Base-by-base conservation (phyloP, 2,113 vertebrate species). In the Sebastes schlegelii region DNA sequence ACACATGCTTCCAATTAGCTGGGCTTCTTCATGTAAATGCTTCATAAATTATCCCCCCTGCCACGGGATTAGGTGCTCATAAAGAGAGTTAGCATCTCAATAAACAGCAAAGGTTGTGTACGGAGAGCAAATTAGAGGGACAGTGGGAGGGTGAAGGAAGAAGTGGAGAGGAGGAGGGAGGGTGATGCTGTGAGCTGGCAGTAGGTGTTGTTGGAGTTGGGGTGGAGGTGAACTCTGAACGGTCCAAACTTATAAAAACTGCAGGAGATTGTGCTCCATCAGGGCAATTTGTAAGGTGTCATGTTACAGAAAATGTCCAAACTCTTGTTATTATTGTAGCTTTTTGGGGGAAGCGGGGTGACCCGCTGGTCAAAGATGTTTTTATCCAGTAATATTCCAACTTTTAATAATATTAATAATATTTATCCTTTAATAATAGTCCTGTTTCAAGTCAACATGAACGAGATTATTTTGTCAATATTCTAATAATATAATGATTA, bases 1-100 rank as follows among this genome's bases (percentile, higher is more conserved):
- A 99, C 97, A 98, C 98, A 98, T 98, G 97, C 97, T 98, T 97
- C 97, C 98, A 98, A 99, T 99, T 99, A 99, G 97, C 97, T 94
- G 95, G 96, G 97, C 95, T 97, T 97, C 97, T 97, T 98, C 98
- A 98, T 98, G 97, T 99, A 99, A 99, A 99, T 98, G 97, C 97
- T 97, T 96, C 97, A 97, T 99, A 98, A 99, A 98, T 99, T 97
- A 98, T 96, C 96, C 97, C 96, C 95, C 96, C 96, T 94, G 96
- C 96, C 95, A 91, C 88, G 87, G 98, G 98, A 99, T 99, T 99
- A 99, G 97, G 96, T 96, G 96, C 97, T 98, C 97, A 97, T 98
- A 97, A 99, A 98, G 96, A 95, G 95, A 97, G 96, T 96, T 96
- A 97, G 97, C 98, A 97, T 97, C 97, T 97, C 96, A 97, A 97